Conservation (phyloP, 1,140 invertebrate genomes). For the Armadillidium nasatum region DNA sequence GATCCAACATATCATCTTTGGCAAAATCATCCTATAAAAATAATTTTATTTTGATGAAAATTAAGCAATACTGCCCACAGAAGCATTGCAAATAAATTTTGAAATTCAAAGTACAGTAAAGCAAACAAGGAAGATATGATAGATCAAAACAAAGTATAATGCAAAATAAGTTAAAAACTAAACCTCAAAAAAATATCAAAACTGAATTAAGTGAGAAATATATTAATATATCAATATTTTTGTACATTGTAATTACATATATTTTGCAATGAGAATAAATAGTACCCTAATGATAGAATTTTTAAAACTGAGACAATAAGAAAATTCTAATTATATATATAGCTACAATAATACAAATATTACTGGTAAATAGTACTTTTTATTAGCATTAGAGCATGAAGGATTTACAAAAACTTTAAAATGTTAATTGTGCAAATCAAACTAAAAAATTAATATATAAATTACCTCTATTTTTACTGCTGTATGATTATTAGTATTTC, state of each 20-base stretch:
- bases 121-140: neutral
- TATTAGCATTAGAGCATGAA: neutral
- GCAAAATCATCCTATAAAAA: neutral
- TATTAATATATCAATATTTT: no score
- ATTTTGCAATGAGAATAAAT: no score
- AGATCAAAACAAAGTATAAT: neutral
- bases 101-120: no score
- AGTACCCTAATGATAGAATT: no score
- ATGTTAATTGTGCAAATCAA: neutral
- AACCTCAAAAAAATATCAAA: neutral
- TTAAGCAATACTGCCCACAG: no score
- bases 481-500: neutral
- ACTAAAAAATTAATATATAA: neutral
- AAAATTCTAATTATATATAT: neutral
- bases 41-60: neutral
- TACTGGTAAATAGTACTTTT: neutral
- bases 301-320: no score
- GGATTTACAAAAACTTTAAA: neutral
- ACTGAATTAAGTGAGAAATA: no score
- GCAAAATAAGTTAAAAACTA: neutral
- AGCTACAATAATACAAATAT: neutral
- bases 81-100: no score
- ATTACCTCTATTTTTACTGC: neutral
- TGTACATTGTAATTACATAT: no score
- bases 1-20: neutral